Evolutionary conservation across 2,888 invertebrate species (phyloP), one percentile per base, ranked within the genome.

Genomic region (Lasioglossum marginatum): DNA sequence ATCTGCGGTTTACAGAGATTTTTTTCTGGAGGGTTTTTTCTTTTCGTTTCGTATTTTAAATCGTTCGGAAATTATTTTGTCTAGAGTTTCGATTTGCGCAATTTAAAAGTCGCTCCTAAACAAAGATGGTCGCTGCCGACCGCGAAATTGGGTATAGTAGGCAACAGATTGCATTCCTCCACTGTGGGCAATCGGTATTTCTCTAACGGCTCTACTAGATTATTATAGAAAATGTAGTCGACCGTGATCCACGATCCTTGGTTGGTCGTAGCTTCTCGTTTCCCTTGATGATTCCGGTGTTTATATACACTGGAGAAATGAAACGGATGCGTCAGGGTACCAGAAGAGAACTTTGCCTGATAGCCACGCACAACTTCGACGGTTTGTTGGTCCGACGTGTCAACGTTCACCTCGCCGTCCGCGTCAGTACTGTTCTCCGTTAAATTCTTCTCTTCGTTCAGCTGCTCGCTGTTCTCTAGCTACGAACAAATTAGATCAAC

Each of bases 141-240:
- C 2, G 95, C 95, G 70, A 95, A 95, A 94, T 98, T 99, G 34
- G 99, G 99, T 91, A 99, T 96, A 14, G 93, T 94, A 2, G 95
- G 97, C 45, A 96, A 93, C 80, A 88, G 90, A 88, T 90, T 93
- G 85, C 98, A 97, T 89, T 98, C 96, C 0, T 93, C 88, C 0
- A 95, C 94, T 0, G 97, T 97, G 4, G 98, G 97, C 84, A 99
- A 95, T 19, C 96, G 96, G 82, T 97, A 97, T 4, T 88, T 92
- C 48, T 94, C 92, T n/a, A 94, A 73, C 16, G 93, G 93, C 81
- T 94, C 91, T 74, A 94, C 91, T 75, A 94, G 89, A 83, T 95
- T 97, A 96, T 97, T 97, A 91, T 97, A 98, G 95, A 99, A 98
- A 85, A 99, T 98, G 93, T 99, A 99, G 95, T 99, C 99, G 0